Percentiles rank a stretch among this genome's conserved stretches.
These are phyloP conservation scores for Cassiopea xamachana DNA, from an alignment of 30 jellyfish, hydroid and myxozoan genomes.

Conservation along the genomic window DNA sequence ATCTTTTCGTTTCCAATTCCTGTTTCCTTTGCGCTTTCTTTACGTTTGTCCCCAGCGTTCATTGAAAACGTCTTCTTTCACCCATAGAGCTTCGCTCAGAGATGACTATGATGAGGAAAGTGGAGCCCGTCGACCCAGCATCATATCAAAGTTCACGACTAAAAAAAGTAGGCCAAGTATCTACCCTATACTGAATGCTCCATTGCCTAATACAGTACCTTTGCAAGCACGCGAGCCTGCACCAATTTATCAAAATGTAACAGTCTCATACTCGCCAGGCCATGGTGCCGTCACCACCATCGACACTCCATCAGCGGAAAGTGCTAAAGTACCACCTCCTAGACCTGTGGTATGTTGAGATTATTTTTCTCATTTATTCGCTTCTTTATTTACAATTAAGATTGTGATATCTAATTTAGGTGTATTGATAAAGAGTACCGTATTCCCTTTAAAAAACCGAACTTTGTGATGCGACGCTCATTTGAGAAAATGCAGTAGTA, in stretches of 20 bases:
- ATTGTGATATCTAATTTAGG: neutral
- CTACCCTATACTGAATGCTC: constrained; percentile 24
- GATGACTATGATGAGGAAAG: constrained; percentile 62
- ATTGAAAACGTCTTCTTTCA: neutral
- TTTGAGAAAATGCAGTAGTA: too few relatives aligned
- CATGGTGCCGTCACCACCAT: constrained; percentile 17
- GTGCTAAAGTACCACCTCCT: constrained; percentile 30
- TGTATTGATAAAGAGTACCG: too few relatives aligned
- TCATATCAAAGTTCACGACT: constrained; percentile 42
- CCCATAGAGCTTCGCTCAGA: constrained; percentile 54
- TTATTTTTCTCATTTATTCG: neutral
- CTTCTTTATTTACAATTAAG: neutral
- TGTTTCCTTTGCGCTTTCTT: too few relatives aligned
- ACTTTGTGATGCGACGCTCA: too few relatives aligned
- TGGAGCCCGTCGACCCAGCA: constrained; percentile 38
- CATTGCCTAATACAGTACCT: constrained; percentile 46
- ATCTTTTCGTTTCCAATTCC: too few relatives aligned
- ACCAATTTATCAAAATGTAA: constrained; percentile 24
- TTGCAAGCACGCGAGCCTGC: constrained; percentile 57
- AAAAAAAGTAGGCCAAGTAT: constrained; percentile 57
- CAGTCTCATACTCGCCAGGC: constrained; percentile 10
- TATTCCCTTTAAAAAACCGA: too few relatives aligned
- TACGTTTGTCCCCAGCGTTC: neutral
- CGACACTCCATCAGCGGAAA: neutral
- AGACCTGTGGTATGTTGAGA: constrained; percentile 58